A percentile compares a stretch with the other conserved stretches of the same genome.
These are phyloP conservation scores for Cepaea hortensis DNA, from an alignment of 2,888 invertebrate genomes.

Conservation along the genomic window DNA sequence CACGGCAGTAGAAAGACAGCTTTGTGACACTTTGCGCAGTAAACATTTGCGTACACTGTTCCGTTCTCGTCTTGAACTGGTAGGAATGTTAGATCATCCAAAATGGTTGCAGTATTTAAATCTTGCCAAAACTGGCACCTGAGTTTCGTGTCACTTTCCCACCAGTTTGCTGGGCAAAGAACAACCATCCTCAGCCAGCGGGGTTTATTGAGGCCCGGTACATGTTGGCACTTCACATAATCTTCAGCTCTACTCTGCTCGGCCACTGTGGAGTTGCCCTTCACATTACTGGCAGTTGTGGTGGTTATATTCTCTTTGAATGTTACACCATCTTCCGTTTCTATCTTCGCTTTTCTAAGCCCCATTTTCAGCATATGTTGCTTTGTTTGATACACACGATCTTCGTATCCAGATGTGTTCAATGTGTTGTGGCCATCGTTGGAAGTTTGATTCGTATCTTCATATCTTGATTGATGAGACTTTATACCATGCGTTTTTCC, in stretches of 20 bases:
- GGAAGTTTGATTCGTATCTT: background rate
- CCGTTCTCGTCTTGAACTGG: conserved; percentile 64
- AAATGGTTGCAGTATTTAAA: conserved; percentile 34
- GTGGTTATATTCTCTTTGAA: background rate
- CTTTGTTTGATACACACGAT: background rate
- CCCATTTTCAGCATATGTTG: background rate
- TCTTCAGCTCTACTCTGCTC: background rate
- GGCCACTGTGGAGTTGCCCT: background rate
- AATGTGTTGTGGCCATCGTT: background rate
- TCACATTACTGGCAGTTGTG: background rate
- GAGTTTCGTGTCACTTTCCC: conserved; percentile 39
- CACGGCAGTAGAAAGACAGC: conserved; percentile 54
- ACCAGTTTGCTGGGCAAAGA: conserved; percentile 54
- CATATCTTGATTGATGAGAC: background rate
- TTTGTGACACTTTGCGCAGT: conserved; percentile 65
- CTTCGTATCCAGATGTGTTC: background rate
- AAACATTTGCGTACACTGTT: conserved; percentile 64
- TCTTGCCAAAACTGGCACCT: conserved; percentile 54
- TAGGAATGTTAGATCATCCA: conserved; percentile 56
- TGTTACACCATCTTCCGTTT: background rate
- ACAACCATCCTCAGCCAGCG: conserved; percentile 59
- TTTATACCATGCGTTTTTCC: background rate
- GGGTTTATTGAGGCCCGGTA: conserved; percentile 51
- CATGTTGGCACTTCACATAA: conserved; percentile 41
- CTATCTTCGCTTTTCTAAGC: too few species aligned